Conservation (phyloP, 2,797 vertebrate species). For the Linurgus olivaceus region DNA sequence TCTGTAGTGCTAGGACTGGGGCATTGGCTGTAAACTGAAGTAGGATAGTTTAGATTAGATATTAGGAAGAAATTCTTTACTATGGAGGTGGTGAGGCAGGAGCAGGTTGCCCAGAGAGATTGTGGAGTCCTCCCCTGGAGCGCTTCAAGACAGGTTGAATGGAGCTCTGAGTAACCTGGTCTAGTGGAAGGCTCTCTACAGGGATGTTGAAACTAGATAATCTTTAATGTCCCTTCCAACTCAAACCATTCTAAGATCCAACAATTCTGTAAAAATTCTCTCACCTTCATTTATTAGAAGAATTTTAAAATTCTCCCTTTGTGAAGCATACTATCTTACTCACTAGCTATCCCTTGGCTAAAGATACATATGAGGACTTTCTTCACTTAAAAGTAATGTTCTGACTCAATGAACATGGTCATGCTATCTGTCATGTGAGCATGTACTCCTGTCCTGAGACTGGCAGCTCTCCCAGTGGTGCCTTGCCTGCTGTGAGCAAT, state of each 20-base stretch:
- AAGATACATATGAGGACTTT: not conserved
- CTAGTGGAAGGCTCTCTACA: not conserved
- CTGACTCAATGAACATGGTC: rapidly evolving
- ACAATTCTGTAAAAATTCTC: not conserved
- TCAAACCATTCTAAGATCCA: not conserved
- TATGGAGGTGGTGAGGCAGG: not conserved
- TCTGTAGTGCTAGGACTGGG: not conserved
- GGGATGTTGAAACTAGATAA: not conserved
- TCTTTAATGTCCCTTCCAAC: not conserved
- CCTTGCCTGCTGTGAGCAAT: not conserved
- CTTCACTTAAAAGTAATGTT: not conserved
- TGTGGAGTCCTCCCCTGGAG: not conserved
- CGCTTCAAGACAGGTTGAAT: not conserved
- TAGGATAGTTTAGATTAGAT: not conserved
- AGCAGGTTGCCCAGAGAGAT: too few species aligned
- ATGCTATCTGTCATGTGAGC: not conserved
- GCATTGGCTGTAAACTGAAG: not conserved
- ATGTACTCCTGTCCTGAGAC: not conserved
- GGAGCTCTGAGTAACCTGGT: not conserved
- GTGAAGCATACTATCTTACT: not conserved
- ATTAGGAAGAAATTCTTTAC: not conserved
- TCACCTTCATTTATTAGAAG: not conserved
- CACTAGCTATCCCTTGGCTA: not conserved
- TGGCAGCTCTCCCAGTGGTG: not conserved
- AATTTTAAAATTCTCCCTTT: not conserved